Base-by-base conservation (phyloP, 1,140 invertebrate species). In the Schlechtendalia chinensis region DNA sequence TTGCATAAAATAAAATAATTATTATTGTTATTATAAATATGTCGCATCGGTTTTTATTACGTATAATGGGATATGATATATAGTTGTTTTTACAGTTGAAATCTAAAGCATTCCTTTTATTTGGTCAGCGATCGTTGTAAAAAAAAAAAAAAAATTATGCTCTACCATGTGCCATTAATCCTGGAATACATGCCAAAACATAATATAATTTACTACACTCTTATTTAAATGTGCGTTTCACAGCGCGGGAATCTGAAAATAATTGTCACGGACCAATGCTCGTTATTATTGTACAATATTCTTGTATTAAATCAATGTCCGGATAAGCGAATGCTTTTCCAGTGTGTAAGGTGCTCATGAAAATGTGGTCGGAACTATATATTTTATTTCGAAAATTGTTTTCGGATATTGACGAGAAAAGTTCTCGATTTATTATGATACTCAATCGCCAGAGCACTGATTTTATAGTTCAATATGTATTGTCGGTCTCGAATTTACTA, bases 81-180 rank as follows among this genome's bases (percentile, higher is more conserved):
- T 61, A 45, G 67, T 53, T 53, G 47, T 71, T 71, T 71, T 71
- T 53, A 71, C 16, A 71, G 8, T 27, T 47, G 12, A 69, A 69
- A 47, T 69, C n/a, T 29, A 71, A 71, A 71, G 16, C 8, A 27
- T 71, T 71, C 47, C 24, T 71, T 50, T 71, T 19, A 71, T 71
- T 71, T 71, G 10, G 47, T 71, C 47, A 53, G 16, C 19, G 67
- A 53, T 71, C 17, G 45, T 29, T 53, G 16, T 71, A 47, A 53
- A 71, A 71, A 71, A 29, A 14, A 53, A 17, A 22, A 71, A n/a
- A n/a, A n/a, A n/a, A n/a, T n/a, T n/a, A n/a, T n/a, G n/a, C 14
- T 12, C 5, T 12, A 12, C 19, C 17, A 19, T 32, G 19, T 71
- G 14, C 17, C 67, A 53, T 71, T 53, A 71, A 71, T 71, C 24